Evolutionary conservation across 1,140 invertebrate genomes (phyloP).

Genomic region (Drosophila varians): DNA sequence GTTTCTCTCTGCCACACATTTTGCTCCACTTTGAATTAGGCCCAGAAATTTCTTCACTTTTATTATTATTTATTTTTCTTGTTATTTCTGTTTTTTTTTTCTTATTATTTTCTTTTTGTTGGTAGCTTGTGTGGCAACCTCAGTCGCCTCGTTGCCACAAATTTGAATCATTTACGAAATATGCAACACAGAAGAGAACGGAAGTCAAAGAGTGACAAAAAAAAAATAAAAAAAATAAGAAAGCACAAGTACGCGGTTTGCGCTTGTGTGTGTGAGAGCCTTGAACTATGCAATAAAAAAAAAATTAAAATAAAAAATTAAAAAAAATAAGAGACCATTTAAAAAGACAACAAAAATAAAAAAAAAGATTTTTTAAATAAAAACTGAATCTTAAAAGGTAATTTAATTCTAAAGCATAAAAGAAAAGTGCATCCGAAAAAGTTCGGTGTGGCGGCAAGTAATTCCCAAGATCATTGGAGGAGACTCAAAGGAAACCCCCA

Average conservation of each 20-base stretch:
- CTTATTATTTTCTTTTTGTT: no score
- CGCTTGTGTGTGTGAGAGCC: no score
- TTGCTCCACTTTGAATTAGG: slow-evolving; percentile 58
- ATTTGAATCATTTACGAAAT: slow-evolving; percentile 76
- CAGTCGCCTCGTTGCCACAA: slow-evolving; percentile 26
- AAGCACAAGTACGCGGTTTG: no score
- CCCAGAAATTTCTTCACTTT: slow-evolving; percentile 40
- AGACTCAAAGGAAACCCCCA: neutral
- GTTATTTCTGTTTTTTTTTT: neutral
- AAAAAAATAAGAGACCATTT: neutral
- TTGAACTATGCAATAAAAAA: no score
- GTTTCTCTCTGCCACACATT: slow-evolving; percentile 36
- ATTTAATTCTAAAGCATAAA: neutral
- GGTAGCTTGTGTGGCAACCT: slow-evolving; percentile 19
- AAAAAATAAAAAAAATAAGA: neutral
- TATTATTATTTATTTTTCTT: slow-evolving; percentile 4
- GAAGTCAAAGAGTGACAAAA: slow-evolving; percentile 59
- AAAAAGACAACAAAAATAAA: no score
- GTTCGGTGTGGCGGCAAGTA: neutral
- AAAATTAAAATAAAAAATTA: neutral
- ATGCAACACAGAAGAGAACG: slow-evolving; percentile 58
- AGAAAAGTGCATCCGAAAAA: slow-evolving; percentile 6
- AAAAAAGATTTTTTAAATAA: neutral
- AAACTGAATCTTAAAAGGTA: no score
- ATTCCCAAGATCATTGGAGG: slow-evolving; percentile 12